Conservation (phyloP, 2,113 vertebrate species). For the Trogon melanurus region DNA sequence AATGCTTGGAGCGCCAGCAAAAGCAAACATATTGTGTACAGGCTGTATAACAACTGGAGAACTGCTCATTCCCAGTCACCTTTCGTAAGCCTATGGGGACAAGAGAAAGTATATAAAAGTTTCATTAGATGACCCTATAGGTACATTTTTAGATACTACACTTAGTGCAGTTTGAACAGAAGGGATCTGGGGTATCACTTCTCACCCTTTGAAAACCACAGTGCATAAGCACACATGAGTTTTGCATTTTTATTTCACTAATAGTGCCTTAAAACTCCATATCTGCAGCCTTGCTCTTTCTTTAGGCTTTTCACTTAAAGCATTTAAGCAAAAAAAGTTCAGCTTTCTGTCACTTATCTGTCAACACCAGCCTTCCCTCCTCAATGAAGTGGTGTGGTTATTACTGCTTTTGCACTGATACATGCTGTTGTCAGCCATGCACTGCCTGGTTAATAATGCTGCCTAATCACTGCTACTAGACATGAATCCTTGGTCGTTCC, state of each 20-base stretch:
- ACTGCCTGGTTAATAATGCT: not conserved
- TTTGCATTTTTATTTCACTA: not conserved
- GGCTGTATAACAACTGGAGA: not conserved
- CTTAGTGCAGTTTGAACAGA: not conserved
- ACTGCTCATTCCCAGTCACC: not conserved
- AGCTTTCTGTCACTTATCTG: conserved; percentile 57
- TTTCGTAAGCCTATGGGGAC: not conserved
- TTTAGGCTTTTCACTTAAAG: conserved; percentile 33
- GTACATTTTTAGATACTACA: too few species aligned
- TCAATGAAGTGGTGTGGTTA: conserved; percentile 3
- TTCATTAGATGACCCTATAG: not conserved
- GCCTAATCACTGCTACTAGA: conserved; percentile 31
- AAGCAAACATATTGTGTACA: not conserved
- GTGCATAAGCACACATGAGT: accelerated
- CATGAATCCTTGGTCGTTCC: not conserved
- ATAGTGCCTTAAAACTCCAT: not conserved
- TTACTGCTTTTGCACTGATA: conserved; percentile 36
- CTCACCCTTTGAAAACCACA: not conserved
- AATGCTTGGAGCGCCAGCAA: not conserved
- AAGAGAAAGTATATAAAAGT: not conserved
- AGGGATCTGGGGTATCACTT: not conserved
- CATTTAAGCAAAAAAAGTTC: conserved; percentile 41
- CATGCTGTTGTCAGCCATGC: conserved; percentile 43
- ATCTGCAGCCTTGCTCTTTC: conserved; percentile 4
- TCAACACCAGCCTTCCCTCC: conserved; percentile 8